Conservation (phyloP, 2,113 vertebrate species). For the Brachyistius frenatus region DNA sequence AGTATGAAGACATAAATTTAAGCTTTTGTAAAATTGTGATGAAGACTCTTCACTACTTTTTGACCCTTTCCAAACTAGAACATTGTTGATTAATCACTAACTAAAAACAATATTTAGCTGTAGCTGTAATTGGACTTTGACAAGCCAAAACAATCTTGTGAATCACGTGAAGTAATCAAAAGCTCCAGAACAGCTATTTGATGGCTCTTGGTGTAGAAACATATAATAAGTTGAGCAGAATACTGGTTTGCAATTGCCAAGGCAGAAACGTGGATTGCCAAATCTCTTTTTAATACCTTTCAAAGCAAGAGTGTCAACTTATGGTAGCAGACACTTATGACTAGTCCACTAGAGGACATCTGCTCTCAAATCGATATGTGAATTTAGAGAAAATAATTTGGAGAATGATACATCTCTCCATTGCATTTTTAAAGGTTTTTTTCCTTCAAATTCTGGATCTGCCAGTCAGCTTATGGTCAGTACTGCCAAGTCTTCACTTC, state of each 20-base stretch:
- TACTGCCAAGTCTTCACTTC: slow-evolving; percentile 11
- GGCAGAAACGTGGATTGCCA: no score
- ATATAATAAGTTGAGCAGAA: background rate
- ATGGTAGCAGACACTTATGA: background rate
- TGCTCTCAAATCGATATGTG: background rate
- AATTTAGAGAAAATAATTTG: background rate
- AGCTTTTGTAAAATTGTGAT: no score
- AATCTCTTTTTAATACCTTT: no score
- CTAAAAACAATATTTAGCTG: no score
- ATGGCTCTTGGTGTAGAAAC: no score
- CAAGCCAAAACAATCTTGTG: background rate
- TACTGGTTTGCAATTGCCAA: background rate
- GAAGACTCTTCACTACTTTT: no score
- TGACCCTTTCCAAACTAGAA: no score
- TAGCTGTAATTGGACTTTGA: no score
- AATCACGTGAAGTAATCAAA: background rate
- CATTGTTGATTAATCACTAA: no score
- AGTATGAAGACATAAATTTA: no score
- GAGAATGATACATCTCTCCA: background rate
- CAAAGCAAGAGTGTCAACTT: no score
- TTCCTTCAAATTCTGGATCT: slow-evolving; percentile 8
- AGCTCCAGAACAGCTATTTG: background rate
- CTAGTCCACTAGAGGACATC: background rate
- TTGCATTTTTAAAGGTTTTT: slow-evolving; percentile 16
- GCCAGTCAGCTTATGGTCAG: slow-evolving; percentile 42